These are phyloP conservation scores for Slavum lentiscoides DNA, from an alignment of 2,888 invertebrate species.

Conservation along the genomic window DNA sequence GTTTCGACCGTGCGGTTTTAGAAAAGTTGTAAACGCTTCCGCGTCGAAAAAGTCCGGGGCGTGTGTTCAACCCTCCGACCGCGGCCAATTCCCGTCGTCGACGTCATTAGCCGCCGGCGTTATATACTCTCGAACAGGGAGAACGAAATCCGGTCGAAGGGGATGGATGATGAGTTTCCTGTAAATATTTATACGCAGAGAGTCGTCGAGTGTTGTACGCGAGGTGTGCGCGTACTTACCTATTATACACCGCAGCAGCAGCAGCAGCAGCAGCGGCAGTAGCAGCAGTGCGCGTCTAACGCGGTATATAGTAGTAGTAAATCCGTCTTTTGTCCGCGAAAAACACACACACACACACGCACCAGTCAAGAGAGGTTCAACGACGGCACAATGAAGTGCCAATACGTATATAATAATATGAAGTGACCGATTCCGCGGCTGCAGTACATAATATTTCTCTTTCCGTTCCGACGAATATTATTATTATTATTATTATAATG, in stretches of 20 bases:
- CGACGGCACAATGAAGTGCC: constrained; percentile 50
- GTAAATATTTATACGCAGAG: constrained; percentile 50
- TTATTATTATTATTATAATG: constrained; percentile 25
- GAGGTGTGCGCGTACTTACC: not conserved
- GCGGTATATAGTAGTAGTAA: constrained; percentile 9
- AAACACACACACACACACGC: constrained; percentile 17
- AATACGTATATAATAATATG: not conserved
- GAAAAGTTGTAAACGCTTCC: too few relatives aligned
- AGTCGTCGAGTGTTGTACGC: too few relatives aligned
- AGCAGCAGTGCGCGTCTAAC: too few relatives aligned
- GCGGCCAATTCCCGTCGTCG: too few relatives aligned
- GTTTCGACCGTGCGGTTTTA: too few relatives aligned
- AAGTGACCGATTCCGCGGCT: constrained; percentile 45
- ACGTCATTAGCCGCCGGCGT: constrained; percentile 24
- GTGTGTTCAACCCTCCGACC: too few relatives aligned
- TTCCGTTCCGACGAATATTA: constrained; percentile 41
- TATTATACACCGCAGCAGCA: too few relatives aligned
- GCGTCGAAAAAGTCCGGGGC: too few relatives aligned
- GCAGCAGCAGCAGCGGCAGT: too few relatives aligned
- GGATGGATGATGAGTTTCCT: constrained; percentile 23
- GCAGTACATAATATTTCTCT: constrained; percentile 36
- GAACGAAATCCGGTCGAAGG: not conserved
- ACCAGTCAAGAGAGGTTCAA: constrained; percentile 41
- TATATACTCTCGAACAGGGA: too few relatives aligned
- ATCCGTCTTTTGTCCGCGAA: constrained; percentile 48